phyloP scores from a whole-genome alignment of 2,888 invertebrate genomes.

The Pseudococcus longispinus region DNA sequence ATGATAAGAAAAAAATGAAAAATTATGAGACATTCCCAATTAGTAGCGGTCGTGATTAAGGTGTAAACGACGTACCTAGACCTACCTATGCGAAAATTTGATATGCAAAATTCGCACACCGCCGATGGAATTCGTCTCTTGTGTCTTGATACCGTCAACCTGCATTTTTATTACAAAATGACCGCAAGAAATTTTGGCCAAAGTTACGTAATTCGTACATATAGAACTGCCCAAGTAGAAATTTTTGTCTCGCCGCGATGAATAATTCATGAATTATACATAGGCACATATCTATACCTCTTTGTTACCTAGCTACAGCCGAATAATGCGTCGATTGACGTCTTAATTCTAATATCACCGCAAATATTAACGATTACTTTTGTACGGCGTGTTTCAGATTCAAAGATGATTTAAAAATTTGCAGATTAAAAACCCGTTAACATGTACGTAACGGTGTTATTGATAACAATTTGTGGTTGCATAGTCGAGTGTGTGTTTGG shows the following conservation, averaged over 20 bases:
- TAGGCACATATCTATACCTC: background rate
- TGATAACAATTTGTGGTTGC: slow-evolving; percentile 49
- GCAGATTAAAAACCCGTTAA: slow-evolving; percentile 1
- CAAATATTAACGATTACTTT: background rate
- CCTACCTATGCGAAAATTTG: background rate
- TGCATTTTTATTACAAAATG: slow-evolving; percentile 1
- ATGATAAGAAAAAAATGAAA: background rate
- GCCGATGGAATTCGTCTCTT: background rate
- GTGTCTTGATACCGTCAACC: background rate
- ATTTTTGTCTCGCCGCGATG: slow-evolving; percentile 21
- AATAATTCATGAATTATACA: slow-evolving; percentile 34
- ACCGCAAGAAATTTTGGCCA: slow-evolving; percentile 6
- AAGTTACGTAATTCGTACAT: background rate
- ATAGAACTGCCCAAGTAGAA: background rate
- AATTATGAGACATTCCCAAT: slow-evolving; percentile 11
- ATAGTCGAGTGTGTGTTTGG: slow-evolving; percentile 60
- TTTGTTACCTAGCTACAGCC: background rate
- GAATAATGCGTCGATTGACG: background rate
- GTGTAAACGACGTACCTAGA: background rate
- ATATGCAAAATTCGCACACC: background rate
- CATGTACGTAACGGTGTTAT: slow-evolving; percentile 47
- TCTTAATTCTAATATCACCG: slow-evolving; percentile 12
- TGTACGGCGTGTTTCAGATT: slow-evolving; percentile 24
- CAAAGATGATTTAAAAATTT: slow-evolving; percentile 24
- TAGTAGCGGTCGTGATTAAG: slow-evolving; percentile 26